Conservation (phyloP, 2,888 invertebrate genomes). For the Polymixis flavicincta region DNA sequence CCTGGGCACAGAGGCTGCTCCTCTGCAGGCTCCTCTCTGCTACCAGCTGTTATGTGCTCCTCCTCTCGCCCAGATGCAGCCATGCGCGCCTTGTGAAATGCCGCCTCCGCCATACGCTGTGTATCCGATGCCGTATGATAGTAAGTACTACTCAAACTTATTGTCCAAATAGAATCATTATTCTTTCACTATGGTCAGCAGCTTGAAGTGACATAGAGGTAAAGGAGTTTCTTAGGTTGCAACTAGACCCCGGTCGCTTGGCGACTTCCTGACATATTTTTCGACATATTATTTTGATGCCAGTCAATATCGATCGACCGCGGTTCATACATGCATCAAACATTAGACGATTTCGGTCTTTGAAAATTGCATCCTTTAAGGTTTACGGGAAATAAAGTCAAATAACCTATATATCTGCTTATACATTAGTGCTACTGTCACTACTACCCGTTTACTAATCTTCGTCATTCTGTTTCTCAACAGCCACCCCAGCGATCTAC, state of each 20-base stretch:
- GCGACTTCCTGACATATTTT: neutral
- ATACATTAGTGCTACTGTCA: neutral
- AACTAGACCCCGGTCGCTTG: neutral
- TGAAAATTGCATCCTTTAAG: neutral
- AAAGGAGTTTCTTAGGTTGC: neutral
- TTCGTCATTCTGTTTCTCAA: neutral
- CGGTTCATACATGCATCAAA: neutral
- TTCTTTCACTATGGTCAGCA: neutral
- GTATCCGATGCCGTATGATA: conserved; percentile 85
- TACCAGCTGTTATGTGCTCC: conserved; percentile 88
- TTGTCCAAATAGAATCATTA: neutral
- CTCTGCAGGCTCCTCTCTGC: conserved; percentile 84
- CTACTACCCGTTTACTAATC: neutral
- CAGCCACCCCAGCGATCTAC: conserved; percentile 85
- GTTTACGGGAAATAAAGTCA: neutral
- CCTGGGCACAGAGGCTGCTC: conserved; percentile 82
- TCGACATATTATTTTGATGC: neutral
- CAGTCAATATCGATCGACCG: no score
- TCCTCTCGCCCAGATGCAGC: conserved; percentile 80
- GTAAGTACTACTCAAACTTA: conserved; percentile 72
- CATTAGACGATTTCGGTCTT: neutral
- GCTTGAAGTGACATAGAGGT: neutral
- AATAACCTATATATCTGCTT: no score
- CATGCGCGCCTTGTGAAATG: conserved; percentile 86
- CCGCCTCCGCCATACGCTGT: conserved; percentile 86